phyloP scores from a whole-genome alignment of 2,888 invertebrate genomes.

The Noctua fimbriata region DNA sequence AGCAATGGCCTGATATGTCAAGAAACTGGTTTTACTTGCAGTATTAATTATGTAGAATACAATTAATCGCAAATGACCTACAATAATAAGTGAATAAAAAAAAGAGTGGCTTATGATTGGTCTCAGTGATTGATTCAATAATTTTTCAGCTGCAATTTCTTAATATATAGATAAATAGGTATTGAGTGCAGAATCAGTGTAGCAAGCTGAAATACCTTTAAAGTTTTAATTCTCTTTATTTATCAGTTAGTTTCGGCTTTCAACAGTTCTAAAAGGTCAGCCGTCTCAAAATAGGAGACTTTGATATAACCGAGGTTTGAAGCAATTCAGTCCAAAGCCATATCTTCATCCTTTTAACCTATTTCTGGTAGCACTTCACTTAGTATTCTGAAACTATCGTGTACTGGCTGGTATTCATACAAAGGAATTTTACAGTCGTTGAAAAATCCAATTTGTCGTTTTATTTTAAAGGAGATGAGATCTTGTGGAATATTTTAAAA shows the following conservation, averaged over 20 bases:
- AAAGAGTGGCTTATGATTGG: not conserved
- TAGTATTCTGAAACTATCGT: constrained; percentile 63
- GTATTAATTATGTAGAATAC: not conserved
- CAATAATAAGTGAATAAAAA: not conserved
- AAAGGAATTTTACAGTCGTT: constrained; percentile 64
- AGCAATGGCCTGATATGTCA: not conserved
- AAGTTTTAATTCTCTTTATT: not conserved
- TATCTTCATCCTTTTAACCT: constrained; percentile 53
- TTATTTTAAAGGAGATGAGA: constrained; percentile 55
- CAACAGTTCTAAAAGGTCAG: constrained; percentile 1
- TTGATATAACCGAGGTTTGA: constrained; percentile 14
- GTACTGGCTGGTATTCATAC: constrained; percentile 60
- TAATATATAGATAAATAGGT: not conserved
- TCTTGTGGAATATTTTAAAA: constrained; percentile 63
- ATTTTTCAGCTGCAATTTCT: not conserved
- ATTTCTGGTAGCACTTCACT: constrained; percentile 54
- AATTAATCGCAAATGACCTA: not conserved
- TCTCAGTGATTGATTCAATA: not conserved
- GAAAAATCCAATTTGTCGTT: constrained; percentile 71
- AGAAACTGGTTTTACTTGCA: rapidly evolving
- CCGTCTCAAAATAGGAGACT: constrained; percentile 38
- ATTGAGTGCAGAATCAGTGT: constrained; percentile 12
- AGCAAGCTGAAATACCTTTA: not conserved
- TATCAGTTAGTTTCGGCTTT: not conserved
- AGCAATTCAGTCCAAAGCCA: constrained; percentile 39